These are phyloP conservation scores for Rhodinocichla rosea DNA, from an alignment of 2,113 vertebrate species.

Conservation along the genomic window DNA sequence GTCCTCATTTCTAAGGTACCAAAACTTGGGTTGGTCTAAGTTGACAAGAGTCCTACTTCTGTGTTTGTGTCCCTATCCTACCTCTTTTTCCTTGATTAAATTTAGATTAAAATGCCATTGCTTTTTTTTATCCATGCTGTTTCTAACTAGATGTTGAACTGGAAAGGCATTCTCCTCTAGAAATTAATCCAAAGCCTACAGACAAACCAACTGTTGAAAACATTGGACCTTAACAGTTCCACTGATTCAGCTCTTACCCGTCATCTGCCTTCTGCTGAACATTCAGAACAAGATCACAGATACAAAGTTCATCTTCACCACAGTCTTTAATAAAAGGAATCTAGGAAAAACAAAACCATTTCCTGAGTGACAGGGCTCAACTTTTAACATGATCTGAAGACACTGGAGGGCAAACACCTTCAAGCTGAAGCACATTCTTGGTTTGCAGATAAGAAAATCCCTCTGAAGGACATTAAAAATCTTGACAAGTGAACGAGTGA, in stretches of 20 bases:
- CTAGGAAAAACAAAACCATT: conserved; percentile 54
- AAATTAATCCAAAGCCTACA: neutral
- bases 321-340: conserved; percentile 91
- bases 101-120: neutral
- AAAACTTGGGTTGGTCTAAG: neutral
- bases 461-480: neutral
- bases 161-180: neutral
- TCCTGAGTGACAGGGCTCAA: neutral
- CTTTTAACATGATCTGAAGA: neutral
- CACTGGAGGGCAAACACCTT: neutral
- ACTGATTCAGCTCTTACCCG: conserved; percentile 67
- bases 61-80: neutral
- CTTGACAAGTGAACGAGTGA: neutral
- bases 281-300: conserved; percentile 81
- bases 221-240: neutral
- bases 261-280: conserved; percentile 67
- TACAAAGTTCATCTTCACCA: conserved; percentile 85
- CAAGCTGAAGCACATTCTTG: neutral
- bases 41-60: neutral
- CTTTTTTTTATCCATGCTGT: neutral
- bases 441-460: neutral
- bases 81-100: neutral
- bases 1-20: neutral
- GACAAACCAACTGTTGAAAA: neutral
- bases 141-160: neutral